A percentile compares a stretch with the other conserved stretches of the same genome.
Conservation (phyloP, 2,113 vertebrate species). For the Anguilla japonica region DNA sequence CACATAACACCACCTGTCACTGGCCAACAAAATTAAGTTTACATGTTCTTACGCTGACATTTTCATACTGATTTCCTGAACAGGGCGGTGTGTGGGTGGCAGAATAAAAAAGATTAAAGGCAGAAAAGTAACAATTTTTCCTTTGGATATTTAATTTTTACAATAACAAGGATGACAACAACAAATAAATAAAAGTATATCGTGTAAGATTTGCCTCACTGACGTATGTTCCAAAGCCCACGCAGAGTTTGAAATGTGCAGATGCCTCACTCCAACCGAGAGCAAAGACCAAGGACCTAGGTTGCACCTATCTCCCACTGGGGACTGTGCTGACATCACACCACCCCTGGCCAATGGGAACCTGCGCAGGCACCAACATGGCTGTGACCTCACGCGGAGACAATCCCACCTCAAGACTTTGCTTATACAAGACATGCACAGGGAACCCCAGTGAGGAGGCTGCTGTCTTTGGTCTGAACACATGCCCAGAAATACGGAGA, state of each 20-base stretch:
- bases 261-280: not conserved
- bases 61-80: not conserved
- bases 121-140: too few relatives aligned
- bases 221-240: too few relatives aligned
- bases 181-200: too few relatives aligned
- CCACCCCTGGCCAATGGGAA: not conserved
- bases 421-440: not conserved
- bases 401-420: not conserved
- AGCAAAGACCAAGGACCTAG: not conserved
- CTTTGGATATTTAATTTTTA: not conserved
- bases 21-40: not conserved
- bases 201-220: not conserved
- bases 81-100: not conserved
- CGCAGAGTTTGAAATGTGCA: not conserved
- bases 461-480: not conserved
- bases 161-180: not conserved
- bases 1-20: not conserved
- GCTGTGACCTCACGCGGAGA: not conserved
- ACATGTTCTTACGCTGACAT: not conserved
- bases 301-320: not conserved
- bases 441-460: not conserved
- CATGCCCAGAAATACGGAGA: slow-evolving; percentile 15
- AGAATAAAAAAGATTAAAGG: not conserved
- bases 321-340: not conserved
- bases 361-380: not conserved